Evolutionary conservation across 2,113 vertebrate genomes (phyloP).

Genomic region (Siniperca knerii): DNA sequence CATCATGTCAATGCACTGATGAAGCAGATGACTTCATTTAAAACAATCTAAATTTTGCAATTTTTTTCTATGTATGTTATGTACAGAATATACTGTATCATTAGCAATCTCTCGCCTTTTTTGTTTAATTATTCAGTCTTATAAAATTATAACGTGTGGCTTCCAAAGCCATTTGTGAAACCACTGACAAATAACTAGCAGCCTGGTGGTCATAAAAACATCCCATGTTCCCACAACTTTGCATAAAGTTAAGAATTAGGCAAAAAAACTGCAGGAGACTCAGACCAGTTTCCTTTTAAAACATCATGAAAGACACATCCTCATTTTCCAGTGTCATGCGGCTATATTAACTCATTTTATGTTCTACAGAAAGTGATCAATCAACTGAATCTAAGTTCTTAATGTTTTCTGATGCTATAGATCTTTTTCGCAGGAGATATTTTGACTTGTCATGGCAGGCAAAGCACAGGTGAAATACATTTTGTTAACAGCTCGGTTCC

Average conservation of each 20-base stretch:
- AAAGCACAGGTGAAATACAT: not conserved
- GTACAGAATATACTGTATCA: not conserved
- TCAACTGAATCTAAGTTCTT: not conserved
- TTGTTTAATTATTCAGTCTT: conserved; percentile 37
- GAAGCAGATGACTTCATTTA: not conserved
- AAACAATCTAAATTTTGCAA: not conserved
- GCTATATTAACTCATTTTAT: not conserved
- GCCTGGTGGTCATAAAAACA: conserved; percentile 11
- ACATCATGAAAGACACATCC: not conserved
- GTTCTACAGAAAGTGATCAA: not conserved
- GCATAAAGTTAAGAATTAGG: not conserved
- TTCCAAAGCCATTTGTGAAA: conserved; percentile 44
- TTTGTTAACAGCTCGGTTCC: not conserved
- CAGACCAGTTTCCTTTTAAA: not conserved
- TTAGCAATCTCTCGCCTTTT: not conserved
- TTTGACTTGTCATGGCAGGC: not conserved
- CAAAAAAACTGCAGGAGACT: not conserved
- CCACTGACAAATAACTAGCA: conserved; percentile 48
- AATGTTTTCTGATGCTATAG: not conserved
- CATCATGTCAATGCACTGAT: not conserved
- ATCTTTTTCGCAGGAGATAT: not conserved
- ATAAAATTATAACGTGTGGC: conserved; percentile 28
- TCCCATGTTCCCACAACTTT: not conserved
- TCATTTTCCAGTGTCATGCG: not conserved
- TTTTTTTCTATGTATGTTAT: not conserved